Evolutionary conservation across 64 coral and sea anemone species (phyloP).

Genomic region (Actinia tenebrosa): DNA sequence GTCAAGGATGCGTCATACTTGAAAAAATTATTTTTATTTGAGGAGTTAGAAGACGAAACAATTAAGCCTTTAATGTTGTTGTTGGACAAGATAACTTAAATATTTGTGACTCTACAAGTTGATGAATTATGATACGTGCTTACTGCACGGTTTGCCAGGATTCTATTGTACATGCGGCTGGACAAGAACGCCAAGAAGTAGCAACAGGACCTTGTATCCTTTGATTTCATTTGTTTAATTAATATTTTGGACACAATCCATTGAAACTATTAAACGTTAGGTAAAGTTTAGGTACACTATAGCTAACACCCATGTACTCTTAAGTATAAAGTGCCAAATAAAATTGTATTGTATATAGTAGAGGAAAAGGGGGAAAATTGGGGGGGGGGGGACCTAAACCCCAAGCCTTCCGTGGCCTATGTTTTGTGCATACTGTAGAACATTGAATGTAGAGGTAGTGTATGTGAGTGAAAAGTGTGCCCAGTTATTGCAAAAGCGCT

Average conservation of each 20-base stretch:
- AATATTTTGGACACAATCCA: too few relatives aligned
- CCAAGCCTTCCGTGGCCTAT: too few relatives aligned
- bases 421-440: too few relatives aligned
- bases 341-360: too few relatives aligned
- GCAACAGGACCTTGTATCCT: slow-evolving; percentile 24
- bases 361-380: too few relatives aligned
- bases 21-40: background rate
- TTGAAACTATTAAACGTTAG: background rate
- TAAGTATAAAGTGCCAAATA: too few relatives aligned
- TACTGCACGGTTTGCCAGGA: slow-evolving; percentile 30
- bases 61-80: background rate
- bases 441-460: too few relatives aligned
- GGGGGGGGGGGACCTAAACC: too few relatives aligned
- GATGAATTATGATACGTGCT: slow-evolving; percentile 17
- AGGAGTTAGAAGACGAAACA: background rate
- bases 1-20: background rate
- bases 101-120: background rate
- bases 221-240: background rate
- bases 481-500: too few relatives aligned
- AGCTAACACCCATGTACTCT: too few relatives aligned
- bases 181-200: slow-evolving; percentile 5
- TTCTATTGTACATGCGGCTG: background rate
- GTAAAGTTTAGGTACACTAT: background rate
- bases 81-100: background rate
- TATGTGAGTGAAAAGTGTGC: too few relatives aligned